A percentile compares a stretch with the other conserved stretches of the same genome.
phyloP scores from a whole-genome alignment of 2,888 invertebrate species.

The Elmis aenea region DNA sequence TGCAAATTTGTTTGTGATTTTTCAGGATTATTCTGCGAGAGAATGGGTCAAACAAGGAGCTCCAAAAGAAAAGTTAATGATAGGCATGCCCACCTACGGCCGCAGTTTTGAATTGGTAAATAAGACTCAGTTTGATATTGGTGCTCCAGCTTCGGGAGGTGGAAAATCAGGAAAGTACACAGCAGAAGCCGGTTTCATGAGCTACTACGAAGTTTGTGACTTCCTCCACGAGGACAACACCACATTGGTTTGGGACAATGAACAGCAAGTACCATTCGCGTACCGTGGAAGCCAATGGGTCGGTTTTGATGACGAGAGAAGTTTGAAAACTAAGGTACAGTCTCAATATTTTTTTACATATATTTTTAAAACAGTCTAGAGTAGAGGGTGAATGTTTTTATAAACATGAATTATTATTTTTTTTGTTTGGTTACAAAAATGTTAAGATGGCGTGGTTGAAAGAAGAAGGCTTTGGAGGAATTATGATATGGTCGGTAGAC shows the following conservation, averaged over 20 bases:
- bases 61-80: slow-evolving; percentile 88
- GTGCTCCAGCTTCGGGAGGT: slow-evolving; percentile 84
- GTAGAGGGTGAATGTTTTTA: too few species aligned
- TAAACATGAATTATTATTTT: neutral
- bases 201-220: slow-evolving; percentile 93
- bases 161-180: slow-evolving; percentile 84
- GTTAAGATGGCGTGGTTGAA: slow-evolving; percentile 86
- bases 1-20: slow-evolving; percentile 14
- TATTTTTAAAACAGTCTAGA: slow-evolving; percentile 1
- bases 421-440: slow-evolving; percentile 2
- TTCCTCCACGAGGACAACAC: slow-evolving; percentile 87
- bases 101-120: slow-evolving; percentile 85
- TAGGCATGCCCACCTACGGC: slow-evolving; percentile 93
- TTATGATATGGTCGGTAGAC: slow-evolving; percentile 96
- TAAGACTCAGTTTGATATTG: slow-evolving; percentile 84
- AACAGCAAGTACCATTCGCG: slow-evolving; percentile 93
- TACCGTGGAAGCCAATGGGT: slow-evolving; percentile 90
- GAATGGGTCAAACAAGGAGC: slow-evolving; percentile 93
- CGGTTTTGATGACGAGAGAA: slow-evolving; percentile 90
- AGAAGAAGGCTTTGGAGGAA: slow-evolving; percentile 90
- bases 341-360: neutral
- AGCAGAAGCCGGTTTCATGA: slow-evolving; percentile 89
- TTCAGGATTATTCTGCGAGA: slow-evolving; percentile 80
- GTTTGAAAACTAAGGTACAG: slow-evolving; percentile 80
- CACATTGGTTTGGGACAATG: slow-evolving; percentile 92